Base-by-base conservation (phyloP, 2,888 invertebrate species). In the Hydriomena furcata region DNA sequence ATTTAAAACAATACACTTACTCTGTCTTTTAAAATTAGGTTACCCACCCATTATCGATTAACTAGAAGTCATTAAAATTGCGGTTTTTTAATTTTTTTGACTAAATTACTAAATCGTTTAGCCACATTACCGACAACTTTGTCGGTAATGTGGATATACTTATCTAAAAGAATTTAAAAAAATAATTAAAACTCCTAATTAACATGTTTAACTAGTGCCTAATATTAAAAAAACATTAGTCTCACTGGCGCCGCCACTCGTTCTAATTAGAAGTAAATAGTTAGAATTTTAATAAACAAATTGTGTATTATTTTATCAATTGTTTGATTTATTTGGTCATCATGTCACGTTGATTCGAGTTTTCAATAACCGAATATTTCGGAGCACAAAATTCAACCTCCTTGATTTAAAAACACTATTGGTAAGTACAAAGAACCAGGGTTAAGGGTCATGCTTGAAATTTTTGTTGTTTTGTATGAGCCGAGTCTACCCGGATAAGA, bases 161-260 rank as follows among this genome's bases (percentile, higher is more conserved):
- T 17, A 17, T 7, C n/a, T 21, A 30, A 32, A 32, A 21, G 23
- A 11, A 27, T 20, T 45, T 13, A 21, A 32, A 37, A n/a, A 46
- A 51, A 36, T 36, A 5, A 5, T 27, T 35, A 35, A 35, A 38
- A 28, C 28, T 24, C 36, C 5, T 40, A 44, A 25, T 27, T 17
- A 34, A 42, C 24, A 7, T 11, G n/a, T 10, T 7, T 20, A 20
- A 17, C 21, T 20, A 20, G 12, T 11, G 12, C 21, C 47, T 66
- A 59, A 62, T 67, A 57, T 55, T 54, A 66, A 64, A 65, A n/a
- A 71, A 64, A 63, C 64, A 65, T 67, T 66, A 59, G 52, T 8
- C 23, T n/a, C n/a, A n/a, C n/a, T n/a, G n/a, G n/a, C 52, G 71
- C 68, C 71, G 71, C 69, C 71, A 49, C 31, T 45, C 37, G 42